Conservation (phyloP, 1,140 invertebrate genomes). For the Spodoptera frugiperda region DNA sequence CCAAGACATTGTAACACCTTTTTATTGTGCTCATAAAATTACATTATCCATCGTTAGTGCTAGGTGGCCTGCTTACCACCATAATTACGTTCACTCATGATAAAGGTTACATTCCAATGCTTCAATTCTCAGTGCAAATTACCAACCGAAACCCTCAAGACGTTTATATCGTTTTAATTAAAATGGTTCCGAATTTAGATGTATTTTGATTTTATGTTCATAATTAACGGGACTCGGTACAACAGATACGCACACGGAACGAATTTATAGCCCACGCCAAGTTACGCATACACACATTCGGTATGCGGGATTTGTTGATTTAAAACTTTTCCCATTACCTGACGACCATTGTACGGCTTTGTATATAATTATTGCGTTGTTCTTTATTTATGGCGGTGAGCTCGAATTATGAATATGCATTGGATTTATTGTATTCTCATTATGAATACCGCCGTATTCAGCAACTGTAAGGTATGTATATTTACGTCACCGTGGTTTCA, state of each 20-base stretch:
- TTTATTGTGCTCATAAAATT: slow-evolving; percentile 55
- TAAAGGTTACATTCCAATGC: not conserved
- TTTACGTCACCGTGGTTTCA: not conserved
- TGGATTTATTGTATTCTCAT: slow-evolving; percentile 25
- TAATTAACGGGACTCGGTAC: slow-evolving; percentile 13
- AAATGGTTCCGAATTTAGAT: slow-evolving; percentile 13
- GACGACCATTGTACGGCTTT: slow-evolving; percentile 37
- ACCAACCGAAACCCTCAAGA: not conserved
- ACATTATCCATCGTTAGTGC: slow-evolving; percentile 53
- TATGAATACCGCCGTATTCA: not conserved
- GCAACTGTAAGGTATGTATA: not conserved
- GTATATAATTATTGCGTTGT: slow-evolving; percentile 39
- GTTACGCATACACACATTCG: slow-evolving; percentile 18
- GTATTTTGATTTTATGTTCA: slow-evolving; percentile 33
- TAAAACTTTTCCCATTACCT: slow-evolving; percentile 58
- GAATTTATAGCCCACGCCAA: slow-evolving; percentile 14
- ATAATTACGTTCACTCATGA: slow-evolving; percentile 3
- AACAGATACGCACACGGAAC: slow-evolving; percentile 21
- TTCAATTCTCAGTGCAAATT: not conserved
- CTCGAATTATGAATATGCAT: slow-evolving; percentile 32
- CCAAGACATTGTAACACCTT: slow-evolving; percentile 54
- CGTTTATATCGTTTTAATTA: slow-evolving; percentile 3
- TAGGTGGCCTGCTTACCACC: slow-evolving; percentile 10
- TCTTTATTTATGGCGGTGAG: slow-evolving; percentile 39
- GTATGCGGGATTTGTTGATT: slow-evolving; percentile 49